Conservation (phyloP, 2,797 vertebrate genomes). For the Coendou prehensilis region DNA sequence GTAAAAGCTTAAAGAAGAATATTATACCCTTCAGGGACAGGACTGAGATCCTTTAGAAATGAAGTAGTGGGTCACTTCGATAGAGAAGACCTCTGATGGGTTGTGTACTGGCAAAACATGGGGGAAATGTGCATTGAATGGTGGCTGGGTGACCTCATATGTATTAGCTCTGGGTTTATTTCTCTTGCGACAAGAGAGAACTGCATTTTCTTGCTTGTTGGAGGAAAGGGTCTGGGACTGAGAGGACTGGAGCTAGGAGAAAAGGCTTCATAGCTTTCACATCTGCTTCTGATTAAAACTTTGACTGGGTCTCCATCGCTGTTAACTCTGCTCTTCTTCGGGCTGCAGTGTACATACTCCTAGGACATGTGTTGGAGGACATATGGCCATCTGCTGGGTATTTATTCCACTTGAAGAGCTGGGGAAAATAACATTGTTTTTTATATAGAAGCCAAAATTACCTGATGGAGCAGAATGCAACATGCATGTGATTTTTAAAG, state of each 20-base stretch:
- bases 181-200: background rate
- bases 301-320: background rate
- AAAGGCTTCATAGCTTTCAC: background rate
- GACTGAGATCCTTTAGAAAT: background rate
- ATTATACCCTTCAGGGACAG: background rate
- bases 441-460: conserved; percentile 36
- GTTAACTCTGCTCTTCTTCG: background rate
- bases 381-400: background rate
- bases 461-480: conserved; percentile 32
- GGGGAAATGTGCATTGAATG: too few species aligned
- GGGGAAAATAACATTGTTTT: conserved; percentile 62
- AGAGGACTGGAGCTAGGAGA: background rate
- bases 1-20: background rate
- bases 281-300: conserved; percentile 51
- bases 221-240: background rate
- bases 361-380: conserved; percentile 7
- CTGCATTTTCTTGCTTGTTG: background rate
- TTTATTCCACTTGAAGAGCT: conserved; percentile 45
- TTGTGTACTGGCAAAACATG: background rate
- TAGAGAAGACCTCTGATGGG: background rate
- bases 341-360: background rate
- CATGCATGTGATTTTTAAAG: background rate
- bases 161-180: background rate
- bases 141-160: background rate
- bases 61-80: background rate